Conservation (phyloP, 2,113 vertebrate species). For the Bungarus multicinctus region DNA sequence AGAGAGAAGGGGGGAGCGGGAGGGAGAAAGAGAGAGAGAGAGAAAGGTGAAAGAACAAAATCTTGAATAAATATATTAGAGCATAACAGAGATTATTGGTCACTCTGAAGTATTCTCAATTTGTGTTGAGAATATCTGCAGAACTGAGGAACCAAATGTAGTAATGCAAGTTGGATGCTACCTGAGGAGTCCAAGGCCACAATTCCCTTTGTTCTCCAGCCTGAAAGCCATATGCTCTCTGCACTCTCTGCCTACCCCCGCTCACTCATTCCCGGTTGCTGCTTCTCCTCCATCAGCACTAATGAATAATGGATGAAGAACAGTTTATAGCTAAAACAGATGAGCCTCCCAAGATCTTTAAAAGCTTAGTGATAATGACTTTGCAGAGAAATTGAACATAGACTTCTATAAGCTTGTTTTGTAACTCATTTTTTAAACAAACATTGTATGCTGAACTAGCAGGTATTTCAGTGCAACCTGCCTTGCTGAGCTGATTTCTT, state of each 20-base stretch:
- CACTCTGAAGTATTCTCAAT: neutral
- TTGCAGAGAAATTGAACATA: neutral
- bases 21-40: too few species aligned
- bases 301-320: conserved; percentile 13
- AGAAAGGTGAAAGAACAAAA: neutral
- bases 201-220: neutral
- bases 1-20: too few species aligned
- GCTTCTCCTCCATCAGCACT: neutral
- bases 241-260: neutral
- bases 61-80: neutral
- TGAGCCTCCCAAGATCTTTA: neutral
- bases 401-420: neutral
- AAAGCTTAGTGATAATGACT: neutral
- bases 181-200: too few species aligned
- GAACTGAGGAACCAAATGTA: neutral
- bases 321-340: neutral
- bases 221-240: neutral
- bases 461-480: neutral
- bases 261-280: neutral
- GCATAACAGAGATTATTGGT: neutral
- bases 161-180: neutral
- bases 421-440: neutral
- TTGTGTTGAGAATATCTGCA: neutral
- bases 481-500: neutral
- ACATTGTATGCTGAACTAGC: too few species aligned